These are phyloP conservation scores for Scelioninae gen. 1 DNA, from an alignment of 2,888 invertebrate genomes.

Conservation along the genomic window DNA sequence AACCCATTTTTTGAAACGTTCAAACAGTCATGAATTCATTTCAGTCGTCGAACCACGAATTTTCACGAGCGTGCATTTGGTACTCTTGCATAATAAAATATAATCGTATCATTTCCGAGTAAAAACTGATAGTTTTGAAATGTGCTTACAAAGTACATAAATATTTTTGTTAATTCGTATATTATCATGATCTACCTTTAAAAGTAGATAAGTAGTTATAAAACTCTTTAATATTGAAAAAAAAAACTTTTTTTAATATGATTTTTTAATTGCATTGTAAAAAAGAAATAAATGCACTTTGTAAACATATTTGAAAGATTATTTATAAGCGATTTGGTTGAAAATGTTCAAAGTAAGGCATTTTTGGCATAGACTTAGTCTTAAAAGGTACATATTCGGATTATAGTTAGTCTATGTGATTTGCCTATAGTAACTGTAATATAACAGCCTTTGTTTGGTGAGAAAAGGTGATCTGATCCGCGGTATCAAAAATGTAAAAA, in stretches of 20 bases:
- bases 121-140: not conserved
- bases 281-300: not conserved
- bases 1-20: not conserved
- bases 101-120: constrained; percentile 38
- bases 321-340: constrained; percentile 5
- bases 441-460: constrained; percentile 75
- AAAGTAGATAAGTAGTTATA: no score
- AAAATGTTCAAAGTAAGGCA: constrained; percentile 19
- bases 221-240: no score
- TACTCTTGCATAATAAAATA: constrained; percentile 78
- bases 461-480: constrained; percentile 41
- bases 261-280: not conserved
- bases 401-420: constrained; percentile 30
- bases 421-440: constrained; percentile 74
- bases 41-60: constrained; percentile 9
- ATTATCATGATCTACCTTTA: no score
- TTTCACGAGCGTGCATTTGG: constrained; percentile 74
- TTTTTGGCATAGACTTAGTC: constrained; percentile 46
- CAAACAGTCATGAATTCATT: not conserved
- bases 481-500: constrained; percentile 60
- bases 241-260: no score
- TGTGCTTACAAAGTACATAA: not conserved
- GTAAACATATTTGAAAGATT: constrained; percentile 8
- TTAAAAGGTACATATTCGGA: constrained; percentile 37
- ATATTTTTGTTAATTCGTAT: no score